These are phyloP conservation scores for Carlito syrichta DNA, from an alignment of 2,113 vertebrate species.

Conservation along the genomic window DNA sequence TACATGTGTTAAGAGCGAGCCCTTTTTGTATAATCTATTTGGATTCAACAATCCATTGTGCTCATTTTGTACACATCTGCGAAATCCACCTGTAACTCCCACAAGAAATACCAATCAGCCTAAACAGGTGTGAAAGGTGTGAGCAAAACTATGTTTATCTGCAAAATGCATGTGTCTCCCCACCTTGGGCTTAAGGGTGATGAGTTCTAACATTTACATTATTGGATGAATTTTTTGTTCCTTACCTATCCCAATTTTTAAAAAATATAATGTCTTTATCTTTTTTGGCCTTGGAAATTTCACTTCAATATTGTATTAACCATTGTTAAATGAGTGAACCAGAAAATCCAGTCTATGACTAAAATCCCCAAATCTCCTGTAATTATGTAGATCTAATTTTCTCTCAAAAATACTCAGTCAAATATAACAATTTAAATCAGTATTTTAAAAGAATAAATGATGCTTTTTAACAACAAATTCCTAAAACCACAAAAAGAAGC, in stretches of 20 bases:
- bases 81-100: not conserved
- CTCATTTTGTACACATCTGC: not conserved
- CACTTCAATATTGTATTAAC: not conserved
- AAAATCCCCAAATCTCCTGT: not conserved
- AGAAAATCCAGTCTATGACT: slow-evolving; percentile 8
- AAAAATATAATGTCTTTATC: not conserved
- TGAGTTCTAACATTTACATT: not conserved
- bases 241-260: not conserved
- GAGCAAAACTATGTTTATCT: not conserved
- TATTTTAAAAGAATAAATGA: not conserved
- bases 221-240: not conserved
- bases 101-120: not conserved
- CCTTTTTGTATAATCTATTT: not conserved
- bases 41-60: not conserved
- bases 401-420: slow-evolving; percentile 2
- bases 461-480: not conserved
- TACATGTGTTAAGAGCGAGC: not conserved
- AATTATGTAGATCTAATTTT: not conserved
- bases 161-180: not conserved
- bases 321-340: not conserved
- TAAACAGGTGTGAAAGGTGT: not conserved
- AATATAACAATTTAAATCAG: not conserved
- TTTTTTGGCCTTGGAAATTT: not conserved
- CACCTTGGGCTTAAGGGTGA: not conserved
- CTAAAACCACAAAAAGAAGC: not conserved